Base-by-base conservation (phyloP, 1,140 invertebrate genomes). In the Monochamus saltuarius region DNA sequence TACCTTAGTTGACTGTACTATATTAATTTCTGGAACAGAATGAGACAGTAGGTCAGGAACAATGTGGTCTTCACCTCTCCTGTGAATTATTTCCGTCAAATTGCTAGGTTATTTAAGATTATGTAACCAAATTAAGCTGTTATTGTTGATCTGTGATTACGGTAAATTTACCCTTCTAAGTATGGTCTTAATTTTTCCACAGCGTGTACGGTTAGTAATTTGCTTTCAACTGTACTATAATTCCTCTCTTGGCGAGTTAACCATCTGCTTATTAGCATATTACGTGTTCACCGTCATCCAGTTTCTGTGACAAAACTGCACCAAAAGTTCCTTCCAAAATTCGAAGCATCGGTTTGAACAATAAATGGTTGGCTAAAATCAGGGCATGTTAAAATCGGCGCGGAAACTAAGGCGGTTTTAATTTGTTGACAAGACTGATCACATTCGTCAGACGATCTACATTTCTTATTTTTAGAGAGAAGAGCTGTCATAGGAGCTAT, bases 71-170 rank as follows among this genome's bases (percentile, higher is more conserved):
- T 59, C 61, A 10, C 77, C 78, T 40, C 71, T 71, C 38, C 76
- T 64, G 58, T 81, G 75, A 14, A 65, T 56, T 1, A 82, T 66
- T 7, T 74, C 56, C 50, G 42, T 76, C 64, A 64, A 74, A 81
- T 9, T 65, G 67, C 63, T 79, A 75, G 75, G 70, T 49, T 80
- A 76, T 59, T 75, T 79, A 0, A 80, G 64, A 2, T 70, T 70
- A 10, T 73, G 65, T 1, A 83, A 67, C 77, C 77, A 84, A 29
- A 64, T 58, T 4, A 84, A 65, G 4, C 75, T 70, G 37, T 69
- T 65, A 56, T 81, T 2, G 22, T 6, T 6, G 78, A 59, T 84
- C 80, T 0, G 80, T 82, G 10, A 77, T 64, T 0, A 82, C 72
- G 4, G 38, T 73, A 56, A 84, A 81, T n/a, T 73, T 59, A 68